Evolutionary conservation across 2,797 vertebrate species (phyloP).

Genomic region (Danio tinwini): DNA sequence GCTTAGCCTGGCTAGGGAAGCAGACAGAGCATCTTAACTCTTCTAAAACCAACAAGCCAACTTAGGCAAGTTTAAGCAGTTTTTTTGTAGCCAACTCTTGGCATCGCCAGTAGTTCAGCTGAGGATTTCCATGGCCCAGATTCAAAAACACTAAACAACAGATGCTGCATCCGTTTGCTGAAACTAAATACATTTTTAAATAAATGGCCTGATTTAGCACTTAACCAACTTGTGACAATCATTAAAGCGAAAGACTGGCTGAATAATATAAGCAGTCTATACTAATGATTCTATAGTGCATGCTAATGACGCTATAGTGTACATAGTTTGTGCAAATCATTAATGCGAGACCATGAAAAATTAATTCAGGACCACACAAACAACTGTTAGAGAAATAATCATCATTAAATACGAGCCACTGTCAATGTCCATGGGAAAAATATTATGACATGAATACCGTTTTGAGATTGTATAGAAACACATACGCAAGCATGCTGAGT

Average conservation of each 20-base stretch:
- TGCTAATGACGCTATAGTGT: neutral
- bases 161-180: conserved; percentile 28
- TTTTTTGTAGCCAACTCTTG: neutral
- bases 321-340: neutral
- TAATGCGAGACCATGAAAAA: neutral
- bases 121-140: conserved; percentile 24
- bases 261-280: neutral
- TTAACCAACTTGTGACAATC: conserved; percentile 6
- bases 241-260: conserved; percentile 1
- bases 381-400: neutral
- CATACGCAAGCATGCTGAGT: neutral
- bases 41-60: neutral
- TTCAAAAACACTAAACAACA: conserved; percentile 31
- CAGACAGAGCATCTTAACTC: no score
- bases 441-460: neutral
- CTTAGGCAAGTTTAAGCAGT: neutral
- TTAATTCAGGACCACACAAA: neutral
- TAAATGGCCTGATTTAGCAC: conserved; percentile 24
- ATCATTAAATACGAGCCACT: neutral
- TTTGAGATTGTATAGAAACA: neutral
- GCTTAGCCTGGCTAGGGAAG: neutral
- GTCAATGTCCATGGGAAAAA: neutral
- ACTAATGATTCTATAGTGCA: neutral
- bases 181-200: conserved; percentile 30
- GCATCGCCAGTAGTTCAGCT: neutral